Conservation (phyloP, 2,113 vertebrate genomes). For the Reinhardtius hippoglossoides region DNA sequence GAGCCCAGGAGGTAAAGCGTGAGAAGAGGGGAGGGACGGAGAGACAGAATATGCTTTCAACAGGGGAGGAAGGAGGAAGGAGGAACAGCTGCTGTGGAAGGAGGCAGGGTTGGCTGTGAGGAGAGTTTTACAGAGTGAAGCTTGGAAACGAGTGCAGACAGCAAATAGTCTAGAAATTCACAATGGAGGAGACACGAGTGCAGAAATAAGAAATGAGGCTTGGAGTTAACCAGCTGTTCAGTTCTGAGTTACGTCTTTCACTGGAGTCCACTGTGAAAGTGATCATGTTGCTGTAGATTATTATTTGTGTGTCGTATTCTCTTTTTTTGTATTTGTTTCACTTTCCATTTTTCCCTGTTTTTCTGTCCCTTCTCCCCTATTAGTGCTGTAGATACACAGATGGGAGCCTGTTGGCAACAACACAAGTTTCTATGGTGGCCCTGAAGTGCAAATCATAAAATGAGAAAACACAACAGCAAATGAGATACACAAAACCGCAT, state of each 20-base stretch:
- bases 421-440: neutral
- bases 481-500: too few species aligned
- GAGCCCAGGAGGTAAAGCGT: slow-evolving; percentile 26
- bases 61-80: slow-evolving; percentile 9
- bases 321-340: slow-evolving; percentile 2
- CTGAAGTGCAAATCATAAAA: too few species aligned
- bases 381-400: slow-evolving; percentile 42
- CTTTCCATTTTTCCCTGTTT: slow-evolving; percentile 8
- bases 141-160: neutral
- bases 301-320: slow-evolving; percentile 13
- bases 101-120: slow-evolving; percentile 1
- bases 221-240: slow-evolving; percentile 18
- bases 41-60: slow-evolving; percentile 19
- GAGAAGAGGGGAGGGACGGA: neutral
- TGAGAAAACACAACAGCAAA: too few species aligned
- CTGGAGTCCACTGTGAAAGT: slow-evolving; percentile 11
- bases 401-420: slow-evolving; percentile 58
- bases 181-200: neutral
- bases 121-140: slow-evolving; percentile 1
- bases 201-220: neutral
- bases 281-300: slow-evolving; percentile 10
- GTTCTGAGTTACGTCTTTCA: neutral
- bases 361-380: slow-evolving; percentile 22
- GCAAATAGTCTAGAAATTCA: neutral
- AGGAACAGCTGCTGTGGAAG: slow-evolving; percentile 37